Percentiles rank a stretch among this genome's conserved stretches.
Evolutionary conservation across 2,113 vertebrate genomes (phyloP).

Genomic region (Benitochromis conjunctus): DNA sequence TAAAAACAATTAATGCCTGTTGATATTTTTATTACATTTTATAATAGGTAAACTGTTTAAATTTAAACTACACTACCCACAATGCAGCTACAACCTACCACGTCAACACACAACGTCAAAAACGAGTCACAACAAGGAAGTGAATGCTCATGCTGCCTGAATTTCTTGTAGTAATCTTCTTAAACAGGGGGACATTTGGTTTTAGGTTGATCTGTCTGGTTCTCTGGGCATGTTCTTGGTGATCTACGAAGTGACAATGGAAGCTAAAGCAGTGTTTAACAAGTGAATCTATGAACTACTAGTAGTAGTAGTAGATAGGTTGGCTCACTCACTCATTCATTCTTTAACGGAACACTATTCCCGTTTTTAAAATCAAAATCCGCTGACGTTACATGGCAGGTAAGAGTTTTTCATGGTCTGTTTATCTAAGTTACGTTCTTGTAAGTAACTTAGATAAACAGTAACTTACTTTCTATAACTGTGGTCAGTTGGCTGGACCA

Average conservation of each 20-base stretch:
- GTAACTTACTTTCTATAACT: not conserved
- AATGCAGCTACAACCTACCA: slow-evolving; percentile 5
- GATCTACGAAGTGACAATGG: not conserved
- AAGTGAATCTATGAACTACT: not conserved
- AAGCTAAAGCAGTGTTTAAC: not conserved
- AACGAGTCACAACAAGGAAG: slow-evolving; percentile 68
- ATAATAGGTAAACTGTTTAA: not conserved
- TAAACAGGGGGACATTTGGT: slow-evolving; percentile 22
- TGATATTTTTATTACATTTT: not conserved
- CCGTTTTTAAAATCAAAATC: not conserved
- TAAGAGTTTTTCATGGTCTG: slow-evolving; percentile 12
- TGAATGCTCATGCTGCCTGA: slow-evolving; percentile 18
- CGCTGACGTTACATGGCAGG: not conserved
- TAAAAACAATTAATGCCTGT: no score
- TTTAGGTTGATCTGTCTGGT: not conserved
- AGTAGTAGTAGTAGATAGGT: not conserved
- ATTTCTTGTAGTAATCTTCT: slow-evolving; percentile 60
- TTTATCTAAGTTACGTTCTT: not conserved
- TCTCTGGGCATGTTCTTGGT: not conserved
- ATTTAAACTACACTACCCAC: slow-evolving; percentile 67
- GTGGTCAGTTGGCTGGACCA: not conserved
- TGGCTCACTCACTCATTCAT: slow-evolving; percentile 11
- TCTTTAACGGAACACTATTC: not conserved
- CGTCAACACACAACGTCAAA: slow-evolving; percentile 41
- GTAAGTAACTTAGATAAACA: not conserved